phyloP scores from a whole-genome alignment of 2,888 invertebrate species.

The Gymnocheta viridis region DNA sequence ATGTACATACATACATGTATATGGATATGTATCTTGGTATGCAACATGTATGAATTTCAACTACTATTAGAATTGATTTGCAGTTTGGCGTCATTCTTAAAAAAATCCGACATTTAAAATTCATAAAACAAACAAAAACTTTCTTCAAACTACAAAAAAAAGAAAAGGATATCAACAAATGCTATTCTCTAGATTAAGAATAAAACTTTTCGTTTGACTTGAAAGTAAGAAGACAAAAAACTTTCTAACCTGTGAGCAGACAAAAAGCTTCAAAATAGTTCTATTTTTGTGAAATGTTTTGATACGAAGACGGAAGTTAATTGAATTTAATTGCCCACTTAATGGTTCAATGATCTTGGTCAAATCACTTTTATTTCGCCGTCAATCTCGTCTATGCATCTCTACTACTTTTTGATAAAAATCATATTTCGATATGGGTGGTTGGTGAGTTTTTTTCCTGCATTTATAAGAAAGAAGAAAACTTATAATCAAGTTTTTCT shows the following conservation, averaged over 20 bases:
- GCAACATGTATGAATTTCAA: not conserved
- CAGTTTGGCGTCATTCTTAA: conserved; percentile 17
- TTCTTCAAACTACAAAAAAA: conserved; percentile 2
- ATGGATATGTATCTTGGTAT: too few relatives aligned
- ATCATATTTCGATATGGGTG: conserved; percentile 40
- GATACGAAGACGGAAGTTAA: conserved; percentile 75
- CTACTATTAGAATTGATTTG: conserved; percentile 2
- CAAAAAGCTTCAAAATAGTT: not conserved
- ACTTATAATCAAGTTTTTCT: conserved; percentile 53
- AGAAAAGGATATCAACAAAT: conserved; percentile 36
- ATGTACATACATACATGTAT: not conserved
- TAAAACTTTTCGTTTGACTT: conserved; percentile 18
- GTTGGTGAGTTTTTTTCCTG: conserved; percentile 2
- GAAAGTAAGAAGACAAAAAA: not conserved
- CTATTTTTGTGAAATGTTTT: conserved; percentile 23
- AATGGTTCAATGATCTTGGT: conserved; percentile 79
- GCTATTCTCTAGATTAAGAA: conserved; percentile 8
- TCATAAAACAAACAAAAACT: conserved; percentile 23
- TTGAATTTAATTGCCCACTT: conserved; percentile 82
- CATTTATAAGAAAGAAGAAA: conserved; percentile 38
- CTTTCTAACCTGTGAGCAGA: conserved; percentile 32
- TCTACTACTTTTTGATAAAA: conserved; percentile 10
- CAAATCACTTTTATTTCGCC: conserved; percentile 65
- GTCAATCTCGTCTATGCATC: conserved; percentile 54
- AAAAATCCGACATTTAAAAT: not conserved